phyloP scores from a whole-genome alignment of 1,140 invertebrate species.

The Drosophila ohnishii region DNA sequence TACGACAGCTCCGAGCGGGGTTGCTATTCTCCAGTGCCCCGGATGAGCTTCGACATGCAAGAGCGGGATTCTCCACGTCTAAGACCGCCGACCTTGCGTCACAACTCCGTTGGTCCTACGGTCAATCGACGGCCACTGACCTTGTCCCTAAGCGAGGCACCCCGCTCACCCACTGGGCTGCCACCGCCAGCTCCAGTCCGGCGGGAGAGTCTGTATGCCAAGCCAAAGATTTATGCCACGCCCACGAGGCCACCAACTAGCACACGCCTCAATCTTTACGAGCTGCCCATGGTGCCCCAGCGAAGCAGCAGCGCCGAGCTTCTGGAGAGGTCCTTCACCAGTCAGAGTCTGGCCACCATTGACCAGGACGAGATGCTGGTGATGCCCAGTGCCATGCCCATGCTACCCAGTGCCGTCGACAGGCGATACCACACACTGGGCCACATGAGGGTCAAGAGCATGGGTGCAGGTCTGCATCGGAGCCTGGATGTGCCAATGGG shows the following conservation, averaged over 20 bases:
- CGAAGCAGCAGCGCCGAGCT: constrained; percentile 75
- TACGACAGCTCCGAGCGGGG: constrained; percentile 73
- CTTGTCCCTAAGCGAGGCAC: constrained; percentile 68
- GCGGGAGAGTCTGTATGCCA: constrained; percentile 75
- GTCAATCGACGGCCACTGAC: constrained; percentile 61
- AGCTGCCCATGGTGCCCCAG: constrained; percentile 69
- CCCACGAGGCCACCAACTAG: constrained; percentile 65
- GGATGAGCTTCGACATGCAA: constrained; percentile 70
- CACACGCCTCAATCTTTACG: constrained; percentile 61
- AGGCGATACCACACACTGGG: constrained; percentile 81
- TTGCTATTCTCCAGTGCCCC: constrained; percentile 67
- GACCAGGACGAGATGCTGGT: constrained; percentile 77
- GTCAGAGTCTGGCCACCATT: constrained; percentile 75
- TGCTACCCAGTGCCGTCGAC: constrained; percentile 69
- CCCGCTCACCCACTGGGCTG: constrained; percentile 60
- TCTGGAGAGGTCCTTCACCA: constrained; percentile 75
- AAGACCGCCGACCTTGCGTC: constrained; percentile 58
- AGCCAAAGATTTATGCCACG: constrained; percentile 79
- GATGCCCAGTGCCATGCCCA: constrained; percentile 78
- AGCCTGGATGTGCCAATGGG: constrained; percentile 70
- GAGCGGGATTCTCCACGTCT: constrained; percentile 46
- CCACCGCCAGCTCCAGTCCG: constrained; percentile 74
- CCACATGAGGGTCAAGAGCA: constrained; percentile 78
- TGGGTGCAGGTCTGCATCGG: constrained; percentile 70
- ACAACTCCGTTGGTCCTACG: constrained; percentile 61